phyloP scores from a whole-genome alignment of 1,140 invertebrate genomes.

The Papilio polyxenes region DNA sequence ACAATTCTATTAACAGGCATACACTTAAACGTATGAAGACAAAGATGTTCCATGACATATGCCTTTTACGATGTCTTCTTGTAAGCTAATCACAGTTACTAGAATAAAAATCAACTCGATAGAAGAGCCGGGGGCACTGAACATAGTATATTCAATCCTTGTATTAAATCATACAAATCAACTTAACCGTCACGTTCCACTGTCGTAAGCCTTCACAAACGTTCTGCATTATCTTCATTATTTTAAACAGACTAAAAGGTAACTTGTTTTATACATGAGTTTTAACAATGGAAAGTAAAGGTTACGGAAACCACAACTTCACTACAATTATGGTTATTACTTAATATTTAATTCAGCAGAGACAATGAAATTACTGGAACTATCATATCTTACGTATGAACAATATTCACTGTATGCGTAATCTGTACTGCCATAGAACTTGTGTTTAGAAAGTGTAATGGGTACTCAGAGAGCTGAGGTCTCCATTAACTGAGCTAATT shows the following conservation, averaged over 20 bases:
- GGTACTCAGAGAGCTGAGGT: slow-evolving; percentile 36
- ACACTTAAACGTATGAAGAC: background rate
- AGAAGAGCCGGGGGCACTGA: too few species aligned
- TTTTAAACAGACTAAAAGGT: too few species aligned
- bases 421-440: slow-evolving; percentile 35
- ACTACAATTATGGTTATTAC: background rate
- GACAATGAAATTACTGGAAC: background rate
- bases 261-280: too few species aligned
- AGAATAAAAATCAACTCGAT: background rate
- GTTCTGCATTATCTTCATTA: too few species aligned
- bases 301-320: background rate
- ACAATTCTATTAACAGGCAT: background rate
- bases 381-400: background rate
- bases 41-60: background rate
- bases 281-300: too few species aligned
- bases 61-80: background rate
- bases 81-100: background rate
- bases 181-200: too few species aligned
- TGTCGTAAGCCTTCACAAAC: too few species aligned
- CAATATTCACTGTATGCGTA: background rate
- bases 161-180: too few species aligned
- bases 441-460: slow-evolving; percentile 42
- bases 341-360: background rate
- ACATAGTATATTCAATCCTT: too few species aligned
- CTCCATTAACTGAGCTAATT: slow-evolving; percentile 58